phyloP scores from a whole-genome alignment of 2,113 vertebrate species.

The Peromyscus californicus region DNA sequence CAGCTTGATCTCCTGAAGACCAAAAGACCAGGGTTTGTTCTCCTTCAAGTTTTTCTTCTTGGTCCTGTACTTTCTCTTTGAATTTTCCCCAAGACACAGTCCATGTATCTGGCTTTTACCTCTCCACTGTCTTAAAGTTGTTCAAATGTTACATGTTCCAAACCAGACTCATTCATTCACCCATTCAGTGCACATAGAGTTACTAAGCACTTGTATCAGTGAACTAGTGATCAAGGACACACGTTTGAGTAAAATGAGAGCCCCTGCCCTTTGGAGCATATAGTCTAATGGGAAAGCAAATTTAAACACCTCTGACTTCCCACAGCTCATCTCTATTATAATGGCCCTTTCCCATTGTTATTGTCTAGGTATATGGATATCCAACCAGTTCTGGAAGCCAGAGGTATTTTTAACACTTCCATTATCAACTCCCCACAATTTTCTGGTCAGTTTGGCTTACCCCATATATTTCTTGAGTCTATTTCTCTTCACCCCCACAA shows the following conservation, averaged over 20 bases:
- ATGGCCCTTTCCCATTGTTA: background rate
- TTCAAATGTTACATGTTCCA: background rate
- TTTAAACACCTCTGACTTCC: background rate
- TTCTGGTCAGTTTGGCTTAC: background rate
- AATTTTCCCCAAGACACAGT: background rate
- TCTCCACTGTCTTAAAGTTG: constrained; percentile 10
- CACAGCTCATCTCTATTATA: background rate
- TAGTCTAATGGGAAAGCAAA: background rate
- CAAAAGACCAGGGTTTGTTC: background rate
- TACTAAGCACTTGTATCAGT: background rate
- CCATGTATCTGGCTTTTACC: background rate
- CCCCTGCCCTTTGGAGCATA: background rate
- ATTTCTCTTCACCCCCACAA: background rate
- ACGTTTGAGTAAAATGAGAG: constrained; percentile 29
- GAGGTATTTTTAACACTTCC: background rate
- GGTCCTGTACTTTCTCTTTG: background rate
- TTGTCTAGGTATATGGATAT: background rate
- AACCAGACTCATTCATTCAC: background rate
- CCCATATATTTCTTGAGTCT: background rate
- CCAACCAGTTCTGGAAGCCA: background rate
- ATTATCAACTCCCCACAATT: background rate
- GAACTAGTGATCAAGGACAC: background rate
- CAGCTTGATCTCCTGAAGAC: background rate
- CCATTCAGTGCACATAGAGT: background rate
- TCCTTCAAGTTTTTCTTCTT: background rate